Base-by-base conservation (phyloP, 2,113 vertebrate species). In the Myocastor coypus region DNA sequence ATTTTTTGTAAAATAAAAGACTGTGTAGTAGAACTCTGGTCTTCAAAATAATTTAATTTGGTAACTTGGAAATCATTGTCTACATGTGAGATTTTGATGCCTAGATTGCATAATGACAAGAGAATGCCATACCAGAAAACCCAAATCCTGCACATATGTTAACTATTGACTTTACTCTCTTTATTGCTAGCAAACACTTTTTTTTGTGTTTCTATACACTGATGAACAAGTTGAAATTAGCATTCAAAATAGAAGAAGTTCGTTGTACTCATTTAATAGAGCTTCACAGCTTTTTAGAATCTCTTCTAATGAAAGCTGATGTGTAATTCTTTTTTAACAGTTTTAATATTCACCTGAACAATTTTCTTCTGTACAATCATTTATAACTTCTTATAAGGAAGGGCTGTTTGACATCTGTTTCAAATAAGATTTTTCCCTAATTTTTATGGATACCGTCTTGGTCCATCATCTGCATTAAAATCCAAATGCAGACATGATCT, bases 401-500 rank as follows among this genome's bases (percentile, higher is more conserved):
- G 20, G 91, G 52, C 30, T 97, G 96, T 9, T 6, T 86, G 78
- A 95, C 96, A 97, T 98, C 93, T 98, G 98, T 96, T 98, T 98
- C 92, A 88, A 97, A 97, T 98, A 87, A 92, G 66, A 97, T 71
- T 98, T 98, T 97, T 81, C 92, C 97, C 96, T 97, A 95, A 97
- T 98, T 98, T 97, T 96, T 40, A n/a, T 75, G 91, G 97, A 93
- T 98, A 93, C 96, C 98, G 95, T 98, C 94, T 97, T 98, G 93
- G 97, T 98, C 92, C 87, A 78, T 98, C 97, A 96, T 98, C 90
- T 96, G 1, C 94, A 89, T 93, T 97, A 97, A 98, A 98, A 96
- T 96, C 97, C 95, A 96, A 96, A 97, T 96, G 92, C 88, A 97
- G 96, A 95, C 96, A 80, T 83, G 95, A 95, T 97, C 92, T 96